Conservation (phyloP, 2,113 vertebrate species). For the Panthera leo region DNA sequence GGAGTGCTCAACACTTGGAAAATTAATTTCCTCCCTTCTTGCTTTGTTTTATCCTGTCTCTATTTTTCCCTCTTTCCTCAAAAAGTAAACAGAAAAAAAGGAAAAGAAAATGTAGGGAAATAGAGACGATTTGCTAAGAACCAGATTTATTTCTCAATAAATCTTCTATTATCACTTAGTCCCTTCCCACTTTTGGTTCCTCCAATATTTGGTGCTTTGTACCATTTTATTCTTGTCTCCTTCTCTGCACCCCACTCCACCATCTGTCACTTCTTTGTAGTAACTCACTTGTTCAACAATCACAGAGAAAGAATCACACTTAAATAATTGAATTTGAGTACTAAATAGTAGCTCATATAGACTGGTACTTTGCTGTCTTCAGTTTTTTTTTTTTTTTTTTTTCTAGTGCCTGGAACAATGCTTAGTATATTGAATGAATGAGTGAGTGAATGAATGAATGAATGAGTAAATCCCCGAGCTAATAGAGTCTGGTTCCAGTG, state of each 20-base stretch:
- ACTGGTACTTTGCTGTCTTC: neutral
- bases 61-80: neutral
- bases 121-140: neutral
- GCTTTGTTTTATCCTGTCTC: neutral
- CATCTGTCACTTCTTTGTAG: neutral
- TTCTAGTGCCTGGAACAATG: neutral
- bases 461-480: neutral
- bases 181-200: neutral
- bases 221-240: neutral
- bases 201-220: neutral
- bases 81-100: neutral
- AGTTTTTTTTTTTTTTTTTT: neutral
- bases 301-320: neutral
- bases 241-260: neutral
- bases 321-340: neutral
- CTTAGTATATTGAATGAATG: neutral
- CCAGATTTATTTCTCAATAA: neutral
- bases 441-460: neutral
- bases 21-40: neutral
- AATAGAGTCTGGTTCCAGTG: neutral
- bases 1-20: neutral
- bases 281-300: neutral
- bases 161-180: neutral
- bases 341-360: neutral
- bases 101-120: neutral